These are phyloP conservation scores for Hemichromis elongatus DNA, from an alignment of 2,113 vertebrate genomes.

Conservation along the genomic window DNA sequence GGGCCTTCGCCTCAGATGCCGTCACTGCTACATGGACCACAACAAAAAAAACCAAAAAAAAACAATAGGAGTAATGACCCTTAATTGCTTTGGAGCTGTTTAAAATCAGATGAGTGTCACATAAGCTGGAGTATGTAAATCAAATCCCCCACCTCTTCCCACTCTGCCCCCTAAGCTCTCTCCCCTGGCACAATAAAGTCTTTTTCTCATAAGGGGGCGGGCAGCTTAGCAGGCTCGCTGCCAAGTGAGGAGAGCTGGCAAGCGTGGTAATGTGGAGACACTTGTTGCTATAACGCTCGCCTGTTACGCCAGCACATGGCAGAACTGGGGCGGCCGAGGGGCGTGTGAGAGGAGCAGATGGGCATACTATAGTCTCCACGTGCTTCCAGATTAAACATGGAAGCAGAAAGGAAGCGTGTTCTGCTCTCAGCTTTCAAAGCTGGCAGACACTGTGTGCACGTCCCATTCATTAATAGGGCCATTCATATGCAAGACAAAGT, in stretches of 20 bases:
- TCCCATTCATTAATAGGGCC: constrained; percentile 64
- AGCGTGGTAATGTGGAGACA: constrained; percentile 73
- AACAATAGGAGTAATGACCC: constrained; percentile 78
- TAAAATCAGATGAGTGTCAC: constrained; percentile 75
- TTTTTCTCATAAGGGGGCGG: constrained; percentile 72
- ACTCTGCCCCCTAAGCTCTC: constrained; percentile 40
- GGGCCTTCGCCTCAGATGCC: constrained; percentile 37
- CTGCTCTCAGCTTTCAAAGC: constrained; percentile 32
- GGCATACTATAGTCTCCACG: constrained; percentile 53
- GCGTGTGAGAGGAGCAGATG: constrained; percentile 46
- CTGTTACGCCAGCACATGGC: constrained; percentile 68
- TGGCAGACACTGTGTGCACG: constrained; percentile 42
- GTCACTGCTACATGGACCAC: constrained; percentile 36
- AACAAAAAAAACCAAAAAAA: constrained; percentile 18
- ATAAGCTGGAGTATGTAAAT: constrained; percentile 77
- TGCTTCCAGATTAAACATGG: constrained; percentile 54
- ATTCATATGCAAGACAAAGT: constrained; percentile 68
- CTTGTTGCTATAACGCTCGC: constrained; percentile 74
- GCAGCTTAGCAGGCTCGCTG: constrained; percentile 69
- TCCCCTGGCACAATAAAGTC: constrained; percentile 76
- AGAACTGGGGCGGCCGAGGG: constrained; percentile 14
- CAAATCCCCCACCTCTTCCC: constrained; percentile 49
- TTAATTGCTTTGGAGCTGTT: constrained; percentile 76
- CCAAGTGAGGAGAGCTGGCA: constrained; percentile 73
- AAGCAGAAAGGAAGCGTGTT: constrained; percentile 45